phyloP scores from a whole-genome alignment of 2,797 vertebrate genomes.

The Danio kyathit region DNA sequence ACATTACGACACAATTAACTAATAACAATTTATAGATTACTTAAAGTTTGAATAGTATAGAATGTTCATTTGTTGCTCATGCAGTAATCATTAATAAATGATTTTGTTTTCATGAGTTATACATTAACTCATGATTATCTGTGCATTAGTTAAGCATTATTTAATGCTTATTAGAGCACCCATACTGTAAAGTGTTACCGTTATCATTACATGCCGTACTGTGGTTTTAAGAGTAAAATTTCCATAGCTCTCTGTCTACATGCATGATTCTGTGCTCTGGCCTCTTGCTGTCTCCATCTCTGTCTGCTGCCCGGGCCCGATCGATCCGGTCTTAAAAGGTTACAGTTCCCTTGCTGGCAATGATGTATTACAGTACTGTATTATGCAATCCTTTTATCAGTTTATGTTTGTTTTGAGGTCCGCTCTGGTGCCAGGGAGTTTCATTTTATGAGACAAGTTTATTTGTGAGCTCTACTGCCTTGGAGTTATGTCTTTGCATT shows the following conservation, averaged over 20 bases:
- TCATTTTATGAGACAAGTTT: constrained; percentile 17
- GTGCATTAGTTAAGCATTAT: too few species aligned
- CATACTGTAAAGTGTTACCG: too few species aligned
- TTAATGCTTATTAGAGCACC: too few species aligned
- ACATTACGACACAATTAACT: too few species aligned
- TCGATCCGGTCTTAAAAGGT: constrained; percentile 51
- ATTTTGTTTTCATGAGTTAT: too few species aligned
- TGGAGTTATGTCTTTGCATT: too few species aligned
- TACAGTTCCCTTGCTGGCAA: constrained; percentile 8
- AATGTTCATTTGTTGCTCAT: too few species aligned
- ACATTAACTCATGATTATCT: too few species aligned
- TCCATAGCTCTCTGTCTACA: not conserved
- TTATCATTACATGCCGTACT: not conserved
- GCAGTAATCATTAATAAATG: too few species aligned
- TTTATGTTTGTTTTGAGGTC: constrained; percentile 43
- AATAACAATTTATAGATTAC: too few species aligned
- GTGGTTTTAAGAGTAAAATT: not conserved
- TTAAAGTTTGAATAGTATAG: too few species aligned
- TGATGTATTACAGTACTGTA: constrained; percentile 12
- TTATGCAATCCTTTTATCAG: constrained; percentile 9
- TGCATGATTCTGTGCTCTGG: constrained; percentile 28
- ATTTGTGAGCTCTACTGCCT: not conserved
- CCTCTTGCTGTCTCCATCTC: constrained; percentile 24
- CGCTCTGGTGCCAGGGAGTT: constrained; percentile 16
- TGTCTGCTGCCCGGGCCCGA: constrained; percentile 20